Percentiles rank a stretch among this genome's conserved stretches.
Conservation (phyloP, 2,888 invertebrate genomes). For the Lamellibrachia satsuma region DNA sequence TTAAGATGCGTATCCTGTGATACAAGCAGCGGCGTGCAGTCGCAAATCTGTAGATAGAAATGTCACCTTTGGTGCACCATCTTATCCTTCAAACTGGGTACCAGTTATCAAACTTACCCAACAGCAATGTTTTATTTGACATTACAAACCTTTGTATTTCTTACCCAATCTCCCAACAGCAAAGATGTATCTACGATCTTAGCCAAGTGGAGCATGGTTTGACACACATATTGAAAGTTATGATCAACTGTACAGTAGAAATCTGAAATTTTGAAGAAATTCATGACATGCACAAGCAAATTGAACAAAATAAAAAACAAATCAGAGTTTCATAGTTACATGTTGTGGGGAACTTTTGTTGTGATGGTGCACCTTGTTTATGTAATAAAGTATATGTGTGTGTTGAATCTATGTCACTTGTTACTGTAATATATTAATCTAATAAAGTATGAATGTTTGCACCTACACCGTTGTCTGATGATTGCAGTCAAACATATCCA, state of each 20-base stretch:
- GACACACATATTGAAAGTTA: not conserved
- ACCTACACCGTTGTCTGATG: not conserved
- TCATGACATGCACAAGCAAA: not conserved
- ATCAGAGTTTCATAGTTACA: not conserved
- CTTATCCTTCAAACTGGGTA: not conserved
- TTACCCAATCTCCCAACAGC: not conserved
- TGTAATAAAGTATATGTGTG: not conserved
- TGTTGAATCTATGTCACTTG: not conserved
- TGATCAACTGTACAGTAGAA: not conserved
- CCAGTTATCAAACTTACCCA: not conserved
- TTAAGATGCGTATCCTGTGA: not conserved
- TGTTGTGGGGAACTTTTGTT: not conserved
- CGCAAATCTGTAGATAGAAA: not conserved
- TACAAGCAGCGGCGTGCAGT: not conserved
- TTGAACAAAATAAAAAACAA: not conserved
- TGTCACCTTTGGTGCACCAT: not conserved
- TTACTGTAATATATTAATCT: not conserved
- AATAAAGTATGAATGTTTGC: slow-evolving; percentile 13
- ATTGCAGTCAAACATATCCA: not conserved
- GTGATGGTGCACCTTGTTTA: not conserved
- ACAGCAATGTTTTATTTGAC: not conserved
- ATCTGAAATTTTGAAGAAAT: not conserved
- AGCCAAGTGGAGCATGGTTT: not conserved
- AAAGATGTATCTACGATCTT: not conserved
- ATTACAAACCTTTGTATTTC: not conserved